A percentile compares a stretch with the other conserved stretches of the same genome.
Evolutionary conservation across 1,140 invertebrate species (phyloP).

Genomic region (Sycobia sp.): DNA sequence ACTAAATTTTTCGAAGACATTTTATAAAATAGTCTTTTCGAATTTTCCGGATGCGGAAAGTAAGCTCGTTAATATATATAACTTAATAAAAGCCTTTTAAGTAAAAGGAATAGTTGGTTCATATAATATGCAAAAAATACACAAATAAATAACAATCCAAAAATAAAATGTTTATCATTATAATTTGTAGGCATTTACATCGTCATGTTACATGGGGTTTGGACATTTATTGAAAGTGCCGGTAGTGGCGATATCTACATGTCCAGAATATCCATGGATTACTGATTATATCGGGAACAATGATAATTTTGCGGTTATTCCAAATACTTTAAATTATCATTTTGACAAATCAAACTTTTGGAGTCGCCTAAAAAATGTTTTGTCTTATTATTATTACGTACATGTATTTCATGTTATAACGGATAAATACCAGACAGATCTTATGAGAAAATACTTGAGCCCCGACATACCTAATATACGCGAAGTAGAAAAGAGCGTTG

Average conservation of each 20-base stretch:
- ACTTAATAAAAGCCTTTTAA: too few relatives aligned
- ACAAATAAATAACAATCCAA: too few relatives aligned
- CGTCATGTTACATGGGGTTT: constrained; percentile 58
- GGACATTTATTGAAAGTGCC: constrained; percentile 63
- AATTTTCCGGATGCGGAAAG: too few relatives aligned
- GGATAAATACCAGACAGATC: constrained; percentile 47
- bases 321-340: constrained; percentile 53
- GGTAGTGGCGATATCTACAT: constrained; percentile 63
- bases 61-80: too few relatives aligned
- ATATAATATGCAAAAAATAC: too few relatives aligned
- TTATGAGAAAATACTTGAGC: constrained; percentile 40
- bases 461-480: constrained; percentile 36
- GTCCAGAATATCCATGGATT: constrained; percentile 63
- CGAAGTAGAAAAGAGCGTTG: constrained; percentile 47
- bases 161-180: too few relatives aligned
- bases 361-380: constrained; percentile 62
- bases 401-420: background rate
- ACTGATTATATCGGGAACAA: constrained; percentile 65
- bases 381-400: background rate
- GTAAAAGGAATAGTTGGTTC: too few relatives aligned
- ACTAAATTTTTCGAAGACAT: too few relatives aligned
- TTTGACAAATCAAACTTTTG: constrained; percentile 65
- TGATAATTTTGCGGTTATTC: constrained; percentile 61
- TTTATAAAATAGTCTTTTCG: too few relatives aligned
- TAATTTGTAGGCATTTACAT: constrained; percentile 24